Evolutionary conservation across 1,140 invertebrate genomes (phyloP).

Genomic region (Meteorus sp.): DNA sequence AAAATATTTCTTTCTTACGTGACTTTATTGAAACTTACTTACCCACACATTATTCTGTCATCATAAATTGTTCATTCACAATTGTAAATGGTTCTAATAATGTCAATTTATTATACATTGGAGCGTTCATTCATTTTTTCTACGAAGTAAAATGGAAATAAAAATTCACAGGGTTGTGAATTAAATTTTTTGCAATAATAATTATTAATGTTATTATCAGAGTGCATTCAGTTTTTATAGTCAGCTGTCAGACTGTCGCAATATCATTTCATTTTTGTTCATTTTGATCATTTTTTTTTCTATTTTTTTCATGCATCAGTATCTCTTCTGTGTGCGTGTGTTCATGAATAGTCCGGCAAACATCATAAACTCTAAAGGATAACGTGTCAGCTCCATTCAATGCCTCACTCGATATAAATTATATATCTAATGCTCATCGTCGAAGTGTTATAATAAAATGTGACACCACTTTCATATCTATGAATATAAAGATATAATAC

Average conservation of each 20-base stretch:
- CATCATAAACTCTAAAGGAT: slow-evolving; percentile 38
- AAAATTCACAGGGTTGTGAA: background rate
- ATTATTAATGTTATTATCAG: slow-evolving; percentile 5
- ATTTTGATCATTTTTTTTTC: too few relatives aligned
- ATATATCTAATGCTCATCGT: slow-evolving; percentile 21
- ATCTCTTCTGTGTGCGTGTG: slow-evolving; percentile 1
- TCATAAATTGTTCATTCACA: too few relatives aligned
- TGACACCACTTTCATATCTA: too few relatives aligned
- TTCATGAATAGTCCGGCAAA: too few relatives aligned
- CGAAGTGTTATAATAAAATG: slow-evolving; percentile 2
- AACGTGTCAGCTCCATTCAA: slow-evolving; percentile 24
- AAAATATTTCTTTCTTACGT: too few relatives aligned
- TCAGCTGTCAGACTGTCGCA: slow-evolving; percentile 18
- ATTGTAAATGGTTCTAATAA: too few relatives aligned
- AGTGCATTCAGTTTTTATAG: slow-evolving; percentile 6
- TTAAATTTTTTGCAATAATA: background rate
- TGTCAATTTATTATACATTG: too few relatives aligned
- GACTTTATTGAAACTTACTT: too few relatives aligned
- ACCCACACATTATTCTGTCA: too few relatives aligned
- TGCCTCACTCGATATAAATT: slow-evolving; percentile 24
- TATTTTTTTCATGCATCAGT: too few relatives aligned
- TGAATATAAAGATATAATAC: too few relatives aligned
- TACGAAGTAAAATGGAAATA: background rate
- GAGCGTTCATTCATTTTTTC: background rate
- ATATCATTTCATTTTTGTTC: slow-evolving; percentile 1